Conservation (phyloP, 2,113 vertebrate species). For the Muntiacus reevesi region DNA sequence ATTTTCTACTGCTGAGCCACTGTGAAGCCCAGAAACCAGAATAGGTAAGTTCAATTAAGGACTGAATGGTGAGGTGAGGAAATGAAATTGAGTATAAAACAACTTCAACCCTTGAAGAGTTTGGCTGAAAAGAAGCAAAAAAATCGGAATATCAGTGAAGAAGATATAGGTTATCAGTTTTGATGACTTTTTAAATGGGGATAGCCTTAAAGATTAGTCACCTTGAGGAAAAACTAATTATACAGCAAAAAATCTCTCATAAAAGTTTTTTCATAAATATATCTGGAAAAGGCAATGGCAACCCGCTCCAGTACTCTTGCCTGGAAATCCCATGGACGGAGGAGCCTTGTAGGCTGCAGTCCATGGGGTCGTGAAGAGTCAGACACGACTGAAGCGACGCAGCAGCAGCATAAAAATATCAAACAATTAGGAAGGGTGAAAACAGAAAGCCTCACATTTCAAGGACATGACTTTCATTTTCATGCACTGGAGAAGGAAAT, state of each 20-base stretch:
- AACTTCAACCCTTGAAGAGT: not conserved
- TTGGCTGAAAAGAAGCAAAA: not conserved
- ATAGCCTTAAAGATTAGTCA: not conserved
- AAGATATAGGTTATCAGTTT: not conserved
- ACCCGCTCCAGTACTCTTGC: not conserved
- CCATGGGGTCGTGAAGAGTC: not conserved
- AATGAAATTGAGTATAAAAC: not conserved
- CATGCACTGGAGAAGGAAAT: too few relatives aligned
- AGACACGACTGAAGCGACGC: not conserved
- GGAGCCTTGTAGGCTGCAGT: not conserved
- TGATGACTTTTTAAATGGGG: not conserved
- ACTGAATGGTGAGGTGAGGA: not conserved
- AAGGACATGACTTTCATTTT: too few relatives aligned
- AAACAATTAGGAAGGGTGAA: not conserved
- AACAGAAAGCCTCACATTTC: not conserved
- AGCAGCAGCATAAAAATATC: not conserved
- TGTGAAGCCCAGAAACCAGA: not conserved
- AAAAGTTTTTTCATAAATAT: not conserved
- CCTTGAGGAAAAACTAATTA: not conserved
- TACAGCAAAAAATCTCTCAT: not conserved
- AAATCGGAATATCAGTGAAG: not conserved
- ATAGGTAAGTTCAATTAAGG: not conserved
- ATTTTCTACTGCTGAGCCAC: not conserved
- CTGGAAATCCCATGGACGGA: not conserved
- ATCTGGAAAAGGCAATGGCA: not conserved